phyloP scores from a whole-genome alignment of 2,113 vertebrate species.

The Peromyscus leucopus region DNA sequence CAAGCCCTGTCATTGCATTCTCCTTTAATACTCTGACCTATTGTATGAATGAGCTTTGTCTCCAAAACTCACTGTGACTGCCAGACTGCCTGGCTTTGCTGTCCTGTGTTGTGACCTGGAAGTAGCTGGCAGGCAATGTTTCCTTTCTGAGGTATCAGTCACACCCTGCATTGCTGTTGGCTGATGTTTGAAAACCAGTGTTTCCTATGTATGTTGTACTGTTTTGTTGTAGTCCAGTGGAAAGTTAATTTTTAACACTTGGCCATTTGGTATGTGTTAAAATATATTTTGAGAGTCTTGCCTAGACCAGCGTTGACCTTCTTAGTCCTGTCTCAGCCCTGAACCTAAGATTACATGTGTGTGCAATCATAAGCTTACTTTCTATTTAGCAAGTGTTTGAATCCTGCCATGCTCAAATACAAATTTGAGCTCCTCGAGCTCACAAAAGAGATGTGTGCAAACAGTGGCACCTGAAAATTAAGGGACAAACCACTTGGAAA shows the following conservation, averaged over 20 bases:
- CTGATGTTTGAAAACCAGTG: neutral
- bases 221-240: constrained; percentile 31
- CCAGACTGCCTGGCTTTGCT: neutral
- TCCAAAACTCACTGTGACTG: neutral
- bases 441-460: neutral
- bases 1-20: neutral
- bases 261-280: neutral
- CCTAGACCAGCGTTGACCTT: neutral
- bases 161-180: neutral
- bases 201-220: neutral
- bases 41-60: neutral
- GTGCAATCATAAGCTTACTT: neutral
- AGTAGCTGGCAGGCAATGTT: neutral
- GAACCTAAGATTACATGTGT: neutral
- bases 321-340: neutral
- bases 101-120: neutral
- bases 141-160: neutral
- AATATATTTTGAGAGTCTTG: constrained; percentile 1
- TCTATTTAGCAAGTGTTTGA: constrained; percentile 31
- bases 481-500: neutral
- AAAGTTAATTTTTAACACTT: constrained; percentile 55
- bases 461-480: neutral
- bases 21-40: neutral
- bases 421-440: constrained; percentile 14
- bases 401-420: constrained; percentile 34